Base-by-base conservation (phyloP, 2,888 invertebrate genomes). In the Micropterix aruncella region DNA sequence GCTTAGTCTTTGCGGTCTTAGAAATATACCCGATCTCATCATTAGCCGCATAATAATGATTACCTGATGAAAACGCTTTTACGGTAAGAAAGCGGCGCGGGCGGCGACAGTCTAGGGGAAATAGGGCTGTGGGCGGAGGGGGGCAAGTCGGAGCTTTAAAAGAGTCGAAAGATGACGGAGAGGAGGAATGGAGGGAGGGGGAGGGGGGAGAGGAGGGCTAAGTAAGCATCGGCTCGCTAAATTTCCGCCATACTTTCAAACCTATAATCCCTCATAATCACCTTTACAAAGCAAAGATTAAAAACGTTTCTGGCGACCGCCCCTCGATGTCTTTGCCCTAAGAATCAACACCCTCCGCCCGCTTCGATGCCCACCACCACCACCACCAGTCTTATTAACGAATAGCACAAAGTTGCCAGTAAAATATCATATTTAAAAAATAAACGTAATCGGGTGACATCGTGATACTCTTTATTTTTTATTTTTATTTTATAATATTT, bases 241-340 rank as follows among this genome's bases (percentile, higher is more conserved):
- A 68, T 65, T 69, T 67, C 66, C 62, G 66, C 59, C 70, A 69
- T 70, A 70, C 71, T 71, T 70, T 60, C 68, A 66, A 70, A 71
- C 71, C 70, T 69, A 70, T 71, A 70, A 71, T 71, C 71, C 69
- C 59, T 70, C 64, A 70, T 71, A 72, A 71, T 71, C 71, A 71
- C 70, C 70, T 71, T 72, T 70, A 72, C 70, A 72, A 72, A 72
- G 71, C 71, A 71, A 72, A 72, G 71, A 71, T 72, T 72, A 71
- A 70, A 71, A 71, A 65, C 70, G 68, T 67, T 70, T 69, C 69
- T 63, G 47, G 55, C 59, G 65, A n/a, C 60, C 66, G 63, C 62
- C 59, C 48, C 44, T 18, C 40, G 39, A 17, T 18, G 45, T 19
- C 36, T 16, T 18, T 27, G 16, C 40, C 18, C 37, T 38, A 19